A percentile compares a stretch with the other conserved stretches of the same genome.
Conservation (phyloP, 2,113 vertebrate genomes). For the Trinectes maculatus region DNA sequence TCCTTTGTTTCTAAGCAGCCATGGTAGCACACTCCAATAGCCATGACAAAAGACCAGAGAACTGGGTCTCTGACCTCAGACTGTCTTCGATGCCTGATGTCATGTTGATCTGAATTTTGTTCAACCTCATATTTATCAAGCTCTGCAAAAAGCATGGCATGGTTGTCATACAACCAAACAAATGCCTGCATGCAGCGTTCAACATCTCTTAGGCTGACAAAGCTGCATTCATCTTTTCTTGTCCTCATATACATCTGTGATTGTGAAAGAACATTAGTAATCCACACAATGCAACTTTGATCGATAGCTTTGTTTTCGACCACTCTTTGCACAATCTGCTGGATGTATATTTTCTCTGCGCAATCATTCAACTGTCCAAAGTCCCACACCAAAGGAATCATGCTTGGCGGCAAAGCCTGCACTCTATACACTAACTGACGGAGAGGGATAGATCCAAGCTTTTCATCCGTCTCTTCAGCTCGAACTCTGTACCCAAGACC, state of each 20-base stretch:
- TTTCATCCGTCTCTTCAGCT: conserved; percentile 88
- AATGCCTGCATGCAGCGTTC: conserved; percentile 93
- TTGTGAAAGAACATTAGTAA: conserved; percentile 85
- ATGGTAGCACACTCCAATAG: conserved; percentile 92
- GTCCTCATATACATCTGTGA: conserved; percentile 92
- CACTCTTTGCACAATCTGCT: conserved; percentile 92
- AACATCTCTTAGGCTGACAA: conserved; percentile 95
- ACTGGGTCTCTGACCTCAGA: conserved; percentile 54
- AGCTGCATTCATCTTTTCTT: conserved; percentile 87
- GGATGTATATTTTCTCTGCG: conserved; percentile 88
- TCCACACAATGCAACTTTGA: background rate
- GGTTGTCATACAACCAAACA: conserved; percentile 86
- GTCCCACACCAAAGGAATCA: conserved; percentile 95
- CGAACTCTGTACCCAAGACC: conserved; percentile 92
- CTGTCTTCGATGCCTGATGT: conserved; percentile 4
- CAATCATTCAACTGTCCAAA: conserved; percentile 91
- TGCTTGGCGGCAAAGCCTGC: conserved; percentile 93
- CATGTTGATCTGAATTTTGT: conserved; percentile 15
- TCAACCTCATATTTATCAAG: conserved; percentile 64
- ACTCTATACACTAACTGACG: conserved; percentile 96
- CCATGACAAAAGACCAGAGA: conserved; percentile 91
- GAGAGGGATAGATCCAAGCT: conserved; percentile 91
- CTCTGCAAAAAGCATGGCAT: conserved; percentile 75
- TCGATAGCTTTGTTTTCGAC: conserved; percentile 28
- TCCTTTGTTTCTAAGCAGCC: conserved; percentile 89